These are phyloP conservation scores for Epinephelus moara DNA, from an alignment of 2,113 vertebrate species.

Conservation along the genomic window DNA sequence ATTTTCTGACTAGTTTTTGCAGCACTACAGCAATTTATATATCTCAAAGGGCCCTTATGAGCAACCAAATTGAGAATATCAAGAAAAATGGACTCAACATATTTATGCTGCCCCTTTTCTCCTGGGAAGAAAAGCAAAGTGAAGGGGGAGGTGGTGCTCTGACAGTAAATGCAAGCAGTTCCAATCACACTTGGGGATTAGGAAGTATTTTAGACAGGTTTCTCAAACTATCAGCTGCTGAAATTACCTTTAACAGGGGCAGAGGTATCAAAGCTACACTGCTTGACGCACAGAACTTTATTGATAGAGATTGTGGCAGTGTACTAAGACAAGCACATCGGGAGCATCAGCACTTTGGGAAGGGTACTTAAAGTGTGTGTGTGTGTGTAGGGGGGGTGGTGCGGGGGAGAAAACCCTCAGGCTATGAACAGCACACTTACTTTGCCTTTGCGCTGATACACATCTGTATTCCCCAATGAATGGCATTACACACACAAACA, in stretches of 20 bases:
- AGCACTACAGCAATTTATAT: slow-evolving; percentile 41
- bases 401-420: slow-evolving; percentile 32
- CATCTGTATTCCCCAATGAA: slow-evolving; percentile 51
- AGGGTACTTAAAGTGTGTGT: not conserved
- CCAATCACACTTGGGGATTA: not conserved
- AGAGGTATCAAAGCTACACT: slow-evolving; percentile 10
- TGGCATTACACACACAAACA: slow-evolving; percentile 19
- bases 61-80: slow-evolving; percentile 39
- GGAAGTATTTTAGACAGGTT: slow-evolving; percentile 22
- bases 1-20: slow-evolving; percentile 35
- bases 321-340: not conserved
- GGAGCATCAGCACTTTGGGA: slow-evolving; percentile 22
- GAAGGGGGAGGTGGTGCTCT: not conserved
- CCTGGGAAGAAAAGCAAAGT: slow-evolving; percentile 10
- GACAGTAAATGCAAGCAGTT: slow-evolving; percentile 17
- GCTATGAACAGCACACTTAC: slow-evolving; percentile 55
- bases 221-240: slow-evolving; percentile 4
- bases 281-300: slow-evolving; percentile 10
- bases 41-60: slow-evolving; percentile 32
- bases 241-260: slow-evolving; percentile 24
- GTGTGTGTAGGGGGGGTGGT: not conserved
- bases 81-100: slow-evolving; percentile 41
- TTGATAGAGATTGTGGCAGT: slow-evolving; percentile 19
- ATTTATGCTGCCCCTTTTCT: not conserved
- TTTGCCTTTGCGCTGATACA: slow-evolving; percentile 49